Evolutionary conservation across 2,113 vertebrate species (phyloP).

Genomic region (Odontophorus gujanensis): DNA sequence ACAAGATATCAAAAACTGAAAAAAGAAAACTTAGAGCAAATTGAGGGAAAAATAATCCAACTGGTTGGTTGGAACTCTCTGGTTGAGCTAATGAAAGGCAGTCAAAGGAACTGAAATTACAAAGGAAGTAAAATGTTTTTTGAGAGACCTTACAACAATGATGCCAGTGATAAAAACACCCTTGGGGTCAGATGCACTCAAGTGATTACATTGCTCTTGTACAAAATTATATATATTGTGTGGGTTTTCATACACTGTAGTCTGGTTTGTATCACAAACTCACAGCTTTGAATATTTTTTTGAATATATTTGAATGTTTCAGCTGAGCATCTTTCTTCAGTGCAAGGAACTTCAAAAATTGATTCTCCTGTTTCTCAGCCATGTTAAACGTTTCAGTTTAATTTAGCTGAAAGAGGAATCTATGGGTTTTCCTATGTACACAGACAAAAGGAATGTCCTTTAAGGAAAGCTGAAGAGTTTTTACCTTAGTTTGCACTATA

Average conservation of each 20-base stretch:
- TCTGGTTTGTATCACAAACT: not conserved
- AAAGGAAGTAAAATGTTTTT: not conserved
- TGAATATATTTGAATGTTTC: not conserved
- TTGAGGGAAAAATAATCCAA: not conserved
- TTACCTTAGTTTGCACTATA: not conserved
- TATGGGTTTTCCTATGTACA: not conserved
- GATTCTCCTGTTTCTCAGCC: not conserved
- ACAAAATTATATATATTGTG: not conserved
- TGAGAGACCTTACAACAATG: not conserved
- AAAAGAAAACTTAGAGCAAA: not conserved
- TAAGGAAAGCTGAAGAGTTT: not conserved
- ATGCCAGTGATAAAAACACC: not conserved
- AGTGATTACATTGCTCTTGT: not conserved
- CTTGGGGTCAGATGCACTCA: not conserved
- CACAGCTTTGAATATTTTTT: not conserved
- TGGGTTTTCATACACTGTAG: accelerated
- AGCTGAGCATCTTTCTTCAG: not conserved
- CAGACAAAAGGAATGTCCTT: not conserved
- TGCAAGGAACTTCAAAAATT: not conserved
- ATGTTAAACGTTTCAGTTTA: not conserved
- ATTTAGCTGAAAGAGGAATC: not conserved
- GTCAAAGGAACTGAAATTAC: not conserved
- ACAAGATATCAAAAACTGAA: not conserved
- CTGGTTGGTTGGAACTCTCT: not conserved
- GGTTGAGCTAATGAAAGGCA: not conserved